These are phyloP conservation scores for Caenorhabditis plicata DNA, from an alignment of 2,888 invertebrate species.

Conservation along the genomic window DNA sequence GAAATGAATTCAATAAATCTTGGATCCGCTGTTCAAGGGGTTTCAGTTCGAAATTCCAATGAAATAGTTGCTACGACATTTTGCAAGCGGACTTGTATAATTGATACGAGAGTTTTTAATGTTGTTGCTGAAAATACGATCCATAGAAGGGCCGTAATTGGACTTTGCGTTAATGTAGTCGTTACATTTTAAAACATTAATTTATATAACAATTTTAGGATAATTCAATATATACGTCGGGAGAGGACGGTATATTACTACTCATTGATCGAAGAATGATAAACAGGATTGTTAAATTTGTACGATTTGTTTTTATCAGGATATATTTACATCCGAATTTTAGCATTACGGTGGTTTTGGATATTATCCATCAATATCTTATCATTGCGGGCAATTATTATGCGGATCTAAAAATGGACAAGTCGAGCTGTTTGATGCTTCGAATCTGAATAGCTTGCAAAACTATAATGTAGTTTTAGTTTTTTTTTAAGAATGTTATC, in stretches of 20 bases:
- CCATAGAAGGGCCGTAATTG: slow-evolving; percentile 27
- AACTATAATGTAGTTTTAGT: slow-evolving; percentile 8
- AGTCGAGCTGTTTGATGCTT: slow-evolving; percentile 18
- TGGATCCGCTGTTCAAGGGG: slow-evolving; percentile 27
- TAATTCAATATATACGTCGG: slow-evolving; percentile 28
- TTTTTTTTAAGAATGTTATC: background rate
- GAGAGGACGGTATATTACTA: slow-evolving; percentile 30
- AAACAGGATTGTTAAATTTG: slow-evolving; percentile 11
- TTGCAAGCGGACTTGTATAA: slow-evolving; percentile 9
- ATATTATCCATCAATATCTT: slow-evolving; percentile 19
- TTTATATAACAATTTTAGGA: no score
- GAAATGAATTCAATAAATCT: slow-evolving; percentile 8
- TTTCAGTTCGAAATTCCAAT: slow-evolving; percentile 4
- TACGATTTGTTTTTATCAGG: background rate
- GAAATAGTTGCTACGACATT: slow-evolving; percentile 30
- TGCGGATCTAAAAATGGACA: slow-evolving; percentile 18
- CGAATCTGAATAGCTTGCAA: slow-evolving; percentile 14
- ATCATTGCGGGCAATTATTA: slow-evolving; percentile 16
- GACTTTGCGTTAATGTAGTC: slow-evolving; percentile 13
- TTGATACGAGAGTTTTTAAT: slow-evolving; percentile 13
- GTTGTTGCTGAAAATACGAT: slow-evolving; percentile 16
- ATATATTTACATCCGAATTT: background rate
- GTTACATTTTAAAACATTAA: no score
- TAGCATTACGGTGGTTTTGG: slow-evolving; percentile 12
- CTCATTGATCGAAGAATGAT: slow-evolving; percentile 33